Conservation (phyloP, 1,140 invertebrate species). For the Lucilia sericata region DNA sequence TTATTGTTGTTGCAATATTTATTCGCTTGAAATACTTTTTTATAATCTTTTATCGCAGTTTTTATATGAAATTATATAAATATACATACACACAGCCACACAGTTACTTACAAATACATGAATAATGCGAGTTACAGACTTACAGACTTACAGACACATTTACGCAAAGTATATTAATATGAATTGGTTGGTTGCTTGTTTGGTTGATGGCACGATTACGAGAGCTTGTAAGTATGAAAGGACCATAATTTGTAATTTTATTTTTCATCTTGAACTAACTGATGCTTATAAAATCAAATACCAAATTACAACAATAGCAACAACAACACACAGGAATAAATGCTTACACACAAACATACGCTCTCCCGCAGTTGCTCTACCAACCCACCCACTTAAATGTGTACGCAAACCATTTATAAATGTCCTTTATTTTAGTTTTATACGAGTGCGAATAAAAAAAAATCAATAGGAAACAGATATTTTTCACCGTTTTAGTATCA, state of each 20-base stretch:
- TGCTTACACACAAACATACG: background rate
- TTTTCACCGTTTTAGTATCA: constrained; percentile 40
- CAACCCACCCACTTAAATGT: constrained; percentile 28
- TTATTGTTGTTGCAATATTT: constrained; percentile 28
- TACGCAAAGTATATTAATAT: background rate
- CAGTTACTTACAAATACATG: background rate
- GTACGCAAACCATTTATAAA: constrained; percentile 1
- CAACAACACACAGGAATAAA: background rate
- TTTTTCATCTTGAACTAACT: constrained; percentile 32
- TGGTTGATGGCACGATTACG: constrained; percentile 46
- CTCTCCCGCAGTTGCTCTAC: background rate
- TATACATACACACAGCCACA: background rate
- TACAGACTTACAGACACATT: background rate
- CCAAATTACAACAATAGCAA: background rate
- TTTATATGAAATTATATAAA: constrained; percentile 61
- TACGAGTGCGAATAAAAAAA: constrained; percentile 49
- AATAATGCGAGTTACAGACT: background rate
- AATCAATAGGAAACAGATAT: constrained; percentile 67
- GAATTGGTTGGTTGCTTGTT: background rate
- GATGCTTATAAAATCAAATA: background rate
- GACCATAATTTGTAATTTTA: constrained; percentile 63
- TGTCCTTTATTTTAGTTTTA: background rate
- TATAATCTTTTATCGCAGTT: constrained; percentile 69
- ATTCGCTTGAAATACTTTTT: constrained; percentile 57
- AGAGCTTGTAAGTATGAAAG: constrained; percentile 62